Base-by-base conservation (phyloP, 2,888 invertebrate genomes). In the Microplitis manilae region DNA sequence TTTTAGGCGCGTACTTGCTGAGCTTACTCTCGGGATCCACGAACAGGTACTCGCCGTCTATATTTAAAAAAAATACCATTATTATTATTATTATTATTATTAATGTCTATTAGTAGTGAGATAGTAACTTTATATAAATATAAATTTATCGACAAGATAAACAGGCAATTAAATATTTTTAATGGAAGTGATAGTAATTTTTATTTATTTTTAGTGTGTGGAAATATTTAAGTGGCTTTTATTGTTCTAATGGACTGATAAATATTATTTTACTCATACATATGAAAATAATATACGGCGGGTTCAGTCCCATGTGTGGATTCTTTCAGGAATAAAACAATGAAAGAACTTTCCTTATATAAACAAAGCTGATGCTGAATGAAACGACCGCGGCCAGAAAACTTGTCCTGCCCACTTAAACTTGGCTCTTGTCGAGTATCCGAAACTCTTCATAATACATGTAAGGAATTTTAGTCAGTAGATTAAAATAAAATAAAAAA, bases 41-140 rank as follows among this genome's bases (percentile, higher is more conserved):
- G 92, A 98, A 98, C 89, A 97, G 94, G 91, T 96, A 97, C 92
- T 98, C 98, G 91, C 96, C 96, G 93, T 97, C 98, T 98, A 93
- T 62, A 94, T 94, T 83, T 87, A 86, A 89, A 86, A 82, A 70
- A 74, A 65, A 70, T 39, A 17, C 20, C 20, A 50, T 8, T 59
- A 15, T 50, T 9, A 9, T 41, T 41, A 68, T 50, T n/a, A n/a
- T n/a, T n/a, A n/a, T n/a, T 13, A 15, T 68, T 17, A 50, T 50
- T 8, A 38, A 7, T 67, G 39, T 39, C 4, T 30, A 30, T 30
- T 4, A 30, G 30, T 30, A 30, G 30, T 30, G 4, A 30, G 30
- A 30, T 30, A 30, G 4, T 30, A 30, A 30, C 4, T 30, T 2
- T 30, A 30, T 39, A n/a, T 38, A 67, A 67, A 67, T 39, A 67